phyloP scores from a whole-genome alignment of 2,113 vertebrate genomes.

The Hypocryptadius cinnamomeus region DNA sequence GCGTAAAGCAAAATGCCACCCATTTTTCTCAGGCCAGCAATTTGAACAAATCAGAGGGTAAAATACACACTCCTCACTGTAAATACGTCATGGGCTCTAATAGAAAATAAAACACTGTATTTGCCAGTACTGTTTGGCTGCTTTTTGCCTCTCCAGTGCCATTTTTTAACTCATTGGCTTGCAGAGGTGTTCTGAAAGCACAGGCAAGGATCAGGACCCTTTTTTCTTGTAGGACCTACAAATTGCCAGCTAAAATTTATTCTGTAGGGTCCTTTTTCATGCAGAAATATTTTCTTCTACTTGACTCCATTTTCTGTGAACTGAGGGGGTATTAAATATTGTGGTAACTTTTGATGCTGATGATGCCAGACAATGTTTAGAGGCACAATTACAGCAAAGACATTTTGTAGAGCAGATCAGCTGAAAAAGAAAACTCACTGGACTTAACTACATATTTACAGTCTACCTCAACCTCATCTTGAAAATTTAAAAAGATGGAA shows the following conservation, averaged over 20 bases:
- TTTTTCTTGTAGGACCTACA: neutral
- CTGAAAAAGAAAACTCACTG: slow-evolving; percentile 6
- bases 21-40: slow-evolving; percentile 52
- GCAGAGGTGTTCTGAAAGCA: neutral
- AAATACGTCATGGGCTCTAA: slow-evolving; percentile 22
- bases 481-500: neutral
- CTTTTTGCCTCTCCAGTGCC: neutral
- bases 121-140: neutral
- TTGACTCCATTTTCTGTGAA: slow-evolving; percentile 27
- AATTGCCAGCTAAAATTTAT: neutral
- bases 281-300: neutral
- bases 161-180: neutral
- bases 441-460: slow-evolving; percentile 14
- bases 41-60: slow-evolving; percentile 43
- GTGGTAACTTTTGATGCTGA: slow-evolving; percentile 41
- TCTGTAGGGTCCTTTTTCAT: neutral
- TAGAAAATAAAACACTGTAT: slow-evolving; percentile 29
- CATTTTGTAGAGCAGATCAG: neutral
- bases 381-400: slow-evolving; percentile 47
- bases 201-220: neutral
- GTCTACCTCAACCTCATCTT: neutral
- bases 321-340: neutral
- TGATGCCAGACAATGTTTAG: slow-evolving; percentile 55
- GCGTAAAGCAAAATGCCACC: slow-evolving; percentile 36
- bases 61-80: slow-evolving; percentile 46